These are phyloP conservation scores for Lagopus muta DNA, from an alignment of 2,113 vertebrate genomes.

Conservation along the genomic window DNA sequence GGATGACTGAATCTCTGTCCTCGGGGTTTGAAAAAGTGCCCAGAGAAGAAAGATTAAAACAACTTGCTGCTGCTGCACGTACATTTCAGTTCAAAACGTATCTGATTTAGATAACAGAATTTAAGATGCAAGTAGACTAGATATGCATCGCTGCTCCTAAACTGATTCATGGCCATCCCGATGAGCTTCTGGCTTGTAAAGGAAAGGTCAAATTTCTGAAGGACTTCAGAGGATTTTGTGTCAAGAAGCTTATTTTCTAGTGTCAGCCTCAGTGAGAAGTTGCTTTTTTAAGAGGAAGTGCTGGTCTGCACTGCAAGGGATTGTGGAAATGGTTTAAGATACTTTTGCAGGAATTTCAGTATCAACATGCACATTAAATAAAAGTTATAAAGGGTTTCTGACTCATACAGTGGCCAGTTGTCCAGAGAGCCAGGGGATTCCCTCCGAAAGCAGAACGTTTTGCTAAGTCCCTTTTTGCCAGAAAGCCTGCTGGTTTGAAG, in stretches of 20 bases:
- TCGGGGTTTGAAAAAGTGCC: neutral
- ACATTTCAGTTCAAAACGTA: neutral
- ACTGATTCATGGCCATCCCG: fast-evolving
- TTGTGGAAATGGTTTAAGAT: neutral
- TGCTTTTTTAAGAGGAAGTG: neutral
- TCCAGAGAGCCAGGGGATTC: neutral
- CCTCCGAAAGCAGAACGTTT: neutral
- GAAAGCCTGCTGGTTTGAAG: neutral
- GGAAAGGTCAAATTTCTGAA: neutral
- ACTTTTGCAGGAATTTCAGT: neutral
- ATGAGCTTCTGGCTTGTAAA: neutral
- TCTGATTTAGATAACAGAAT: neutral
- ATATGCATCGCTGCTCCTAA: fast-evolving
- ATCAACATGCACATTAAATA: neutral
- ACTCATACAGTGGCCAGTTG: neutral
- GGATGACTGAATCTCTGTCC: neutral
- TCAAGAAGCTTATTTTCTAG: neutral
- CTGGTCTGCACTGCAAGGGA: neutral
- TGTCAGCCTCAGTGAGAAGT: neutral
- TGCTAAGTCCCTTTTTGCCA: neutral
- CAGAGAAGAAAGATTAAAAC: neutral
- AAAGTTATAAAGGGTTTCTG: neutral
- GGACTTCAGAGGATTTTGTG: neutral
- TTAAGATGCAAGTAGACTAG: neutral
- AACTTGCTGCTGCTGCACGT: neutral